Base-by-base conservation (phyloP, 2,888 invertebrate genomes). In the Ichneumon xanthorius region DNA sequence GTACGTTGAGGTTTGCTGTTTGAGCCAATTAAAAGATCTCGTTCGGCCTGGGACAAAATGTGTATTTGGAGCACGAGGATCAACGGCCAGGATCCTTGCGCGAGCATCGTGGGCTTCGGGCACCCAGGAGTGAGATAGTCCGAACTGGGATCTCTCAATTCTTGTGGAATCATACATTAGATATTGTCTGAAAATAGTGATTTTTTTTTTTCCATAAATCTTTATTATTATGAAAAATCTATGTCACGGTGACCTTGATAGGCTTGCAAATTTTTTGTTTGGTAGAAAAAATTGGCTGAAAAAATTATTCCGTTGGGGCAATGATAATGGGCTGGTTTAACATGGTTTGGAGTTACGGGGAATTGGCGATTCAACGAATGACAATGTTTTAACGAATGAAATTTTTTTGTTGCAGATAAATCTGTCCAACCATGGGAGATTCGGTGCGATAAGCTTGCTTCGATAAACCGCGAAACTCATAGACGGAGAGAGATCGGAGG, bases 321-420 rank as follows among this genome's bases (percentile, higher is more conserved):
- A 40, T 16, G 4, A 16, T 48, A 16, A 48, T 11, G 4, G 45
- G 45, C 14, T 48, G 16, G 45, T 16, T 16, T 48, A 48, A 48
- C 1, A 48, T 16, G 16, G 16, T 16, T 48, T 4, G 4, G 45
- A 48, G 45, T 48, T 16, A 4, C 4, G 16, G 4, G 4, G 3
- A 48, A 48, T 11, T 1, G 4, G 0, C 11, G 26, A 55, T 30
- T 50, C 30, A 9, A 40, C 16, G 7, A 14, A 37, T 50, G 48
- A 76, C 58, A 14, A 11, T 26, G 11, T 26, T 14, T 11, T 58
- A 58, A 58, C 22, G 1, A 11, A 22, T 26, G 7, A 50, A 30
- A 40, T 48, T 73, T 65, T 77, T 16, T 77, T 71, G 68, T 86
- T 86, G 16, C 82, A 86, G 85, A 70, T 82, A 30, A 26, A 72